Conservation (phyloP, 30 jellyfish, hydroid and myxozoan species). For the Hydra vulgaris region DNA sequence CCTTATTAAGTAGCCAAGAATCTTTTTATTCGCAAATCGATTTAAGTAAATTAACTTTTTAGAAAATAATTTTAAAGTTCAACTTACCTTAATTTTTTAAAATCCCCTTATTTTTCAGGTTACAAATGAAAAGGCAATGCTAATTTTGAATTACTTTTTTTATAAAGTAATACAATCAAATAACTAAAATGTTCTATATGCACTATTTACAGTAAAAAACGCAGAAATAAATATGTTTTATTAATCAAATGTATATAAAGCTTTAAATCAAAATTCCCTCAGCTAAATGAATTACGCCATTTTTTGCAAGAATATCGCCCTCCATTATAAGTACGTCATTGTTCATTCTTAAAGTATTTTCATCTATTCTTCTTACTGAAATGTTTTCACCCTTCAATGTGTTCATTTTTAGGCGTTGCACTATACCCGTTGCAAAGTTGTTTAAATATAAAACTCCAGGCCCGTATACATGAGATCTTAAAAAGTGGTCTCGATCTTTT, state of each 20-base stretch:
- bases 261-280: neutral
- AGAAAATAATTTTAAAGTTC: too few relatives aligned
- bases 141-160: too few relatives aligned
- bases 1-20: too few relatives aligned
- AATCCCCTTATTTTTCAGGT: too few relatives aligned
- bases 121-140: too few relatives aligned
- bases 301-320: neutral
- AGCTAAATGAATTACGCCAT: neutral
- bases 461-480: neutral
- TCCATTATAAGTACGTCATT: neutral
- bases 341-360: neutral
- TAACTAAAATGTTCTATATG: too few relatives aligned
- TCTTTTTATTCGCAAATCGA: too few relatives aligned
- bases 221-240: neutral
- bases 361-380: neutral
- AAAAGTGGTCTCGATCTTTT: neutral
- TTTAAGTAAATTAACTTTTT: too few relatives aligned
- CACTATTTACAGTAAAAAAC: too few relatives aligned
- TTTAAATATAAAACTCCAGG: neutral
- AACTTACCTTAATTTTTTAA: too few relatives aligned
- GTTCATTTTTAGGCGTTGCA: neutral
- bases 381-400: neutral
- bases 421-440: neutral
- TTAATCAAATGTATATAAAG: neutral
- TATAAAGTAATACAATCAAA: too few relatives aligned